Percentiles rank a stretch among this genome's conserved stretches.
phyloP scores from a whole-genome alignment of 2,888 invertebrate species.

The Mycalesis mineus region DNA sequence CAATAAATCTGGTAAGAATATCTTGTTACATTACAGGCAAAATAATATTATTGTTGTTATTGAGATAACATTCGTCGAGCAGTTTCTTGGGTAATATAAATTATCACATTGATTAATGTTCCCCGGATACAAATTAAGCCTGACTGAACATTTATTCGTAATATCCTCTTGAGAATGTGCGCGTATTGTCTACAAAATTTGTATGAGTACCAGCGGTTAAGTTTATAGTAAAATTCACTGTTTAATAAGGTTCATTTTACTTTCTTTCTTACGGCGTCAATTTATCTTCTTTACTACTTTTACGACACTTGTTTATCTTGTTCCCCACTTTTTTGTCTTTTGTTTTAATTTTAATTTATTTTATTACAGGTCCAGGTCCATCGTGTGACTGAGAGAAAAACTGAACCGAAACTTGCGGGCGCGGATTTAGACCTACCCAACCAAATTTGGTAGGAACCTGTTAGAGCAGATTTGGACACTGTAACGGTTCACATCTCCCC shows the following conservation, averaged over 20 bases:
- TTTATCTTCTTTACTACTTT: no score
- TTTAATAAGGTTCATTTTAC: neutral
- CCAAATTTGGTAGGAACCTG: no score
- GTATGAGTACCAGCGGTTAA: neutral
- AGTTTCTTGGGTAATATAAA: conserved; percentile 4
- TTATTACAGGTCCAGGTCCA: no score
- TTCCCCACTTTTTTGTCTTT: no score
- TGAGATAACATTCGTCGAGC: neutral
- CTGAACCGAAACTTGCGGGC: no score
- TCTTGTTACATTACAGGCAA: neutral
- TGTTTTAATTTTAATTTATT: no score
- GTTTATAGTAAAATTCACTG: neutral
- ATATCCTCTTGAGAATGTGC: neutral
- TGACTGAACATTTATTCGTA: neutral
- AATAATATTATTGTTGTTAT: neutral
- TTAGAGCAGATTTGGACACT: no score
- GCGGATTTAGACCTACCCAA: no score
- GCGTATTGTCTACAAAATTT: neutral
- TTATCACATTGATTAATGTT: conserved; percentile 7
- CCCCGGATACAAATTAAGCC: neutral
- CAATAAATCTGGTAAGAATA: neutral
- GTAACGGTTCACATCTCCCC: no score
- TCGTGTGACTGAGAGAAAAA: no score
- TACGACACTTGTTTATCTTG: no score
- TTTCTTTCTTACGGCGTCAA: no score